These are phyloP conservation scores for Bombyx huttoni DNA, from an alignment of 2,888 invertebrate species.

Conservation along the genomic window DNA sequence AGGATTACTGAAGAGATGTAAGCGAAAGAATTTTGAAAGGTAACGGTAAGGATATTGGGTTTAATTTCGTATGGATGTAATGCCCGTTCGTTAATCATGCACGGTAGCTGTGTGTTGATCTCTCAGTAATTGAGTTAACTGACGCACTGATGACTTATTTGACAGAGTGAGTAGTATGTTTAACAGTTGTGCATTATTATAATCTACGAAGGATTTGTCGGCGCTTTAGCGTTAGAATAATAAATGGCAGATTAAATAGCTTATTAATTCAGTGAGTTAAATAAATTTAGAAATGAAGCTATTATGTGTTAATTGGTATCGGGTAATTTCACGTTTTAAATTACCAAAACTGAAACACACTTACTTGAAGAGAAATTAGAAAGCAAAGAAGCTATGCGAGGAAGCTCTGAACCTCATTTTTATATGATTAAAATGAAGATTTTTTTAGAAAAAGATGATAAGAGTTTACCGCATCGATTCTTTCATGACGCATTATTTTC, in stretches of 20 bases:
- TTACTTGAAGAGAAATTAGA: no score
- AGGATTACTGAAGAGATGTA: conserved; percentile 45
- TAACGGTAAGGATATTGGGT: conserved; percentile 30
- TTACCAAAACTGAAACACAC: no score
- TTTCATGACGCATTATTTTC: conserved; percentile 56
- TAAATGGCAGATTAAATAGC: conserved; percentile 18
- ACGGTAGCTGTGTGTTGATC: conserved; percentile 69
- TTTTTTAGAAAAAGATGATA: neutral
- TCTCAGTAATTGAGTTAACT: conserved; percentile 69
- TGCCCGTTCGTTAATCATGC: conserved; percentile 47
- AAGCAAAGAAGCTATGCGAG: no score
- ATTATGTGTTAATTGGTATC: neutral
- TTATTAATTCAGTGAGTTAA: neutral
- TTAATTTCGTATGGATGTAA: conserved; percentile 24
- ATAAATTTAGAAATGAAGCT: neutral
- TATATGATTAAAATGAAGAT: neutral
- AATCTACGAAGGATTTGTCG: conserved; percentile 36
- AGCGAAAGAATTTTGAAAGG: conserved; percentile 35
- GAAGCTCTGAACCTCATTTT: no score
- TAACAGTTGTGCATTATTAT: conserved; percentile 42
- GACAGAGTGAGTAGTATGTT: conserved; percentile 61
- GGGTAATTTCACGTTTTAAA: no score
- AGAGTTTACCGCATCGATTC: conserved; percentile 6
- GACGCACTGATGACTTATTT: conserved; percentile 70
- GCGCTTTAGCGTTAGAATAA: conserved; percentile 9